Conservation (phyloP, 2,797 vertebrate species). For the Dermochelys coriacea region DNA sequence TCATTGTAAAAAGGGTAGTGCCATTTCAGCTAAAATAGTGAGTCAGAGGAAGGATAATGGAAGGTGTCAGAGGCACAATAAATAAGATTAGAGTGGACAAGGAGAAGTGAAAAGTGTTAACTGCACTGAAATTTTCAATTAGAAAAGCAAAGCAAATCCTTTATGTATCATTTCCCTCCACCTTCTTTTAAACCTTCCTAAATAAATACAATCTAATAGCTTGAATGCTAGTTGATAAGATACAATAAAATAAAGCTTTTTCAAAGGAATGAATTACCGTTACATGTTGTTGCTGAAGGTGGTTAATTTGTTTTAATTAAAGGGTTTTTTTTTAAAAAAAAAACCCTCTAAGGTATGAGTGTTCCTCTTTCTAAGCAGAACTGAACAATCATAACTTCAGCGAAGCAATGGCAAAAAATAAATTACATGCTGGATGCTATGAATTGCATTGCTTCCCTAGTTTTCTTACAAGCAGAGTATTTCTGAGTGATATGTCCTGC, state of each 20-base stretch:
- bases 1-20: constrained; percentile 64
- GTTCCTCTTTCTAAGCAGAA: not conserved
- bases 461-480: not conserved
- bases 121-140: constrained; percentile 67
- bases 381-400: not conserved
- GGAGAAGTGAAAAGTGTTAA: constrained; percentile 70
- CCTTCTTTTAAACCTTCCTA: constrained; percentile 39
- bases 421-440: not conserved
- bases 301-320: constrained; percentile 24
- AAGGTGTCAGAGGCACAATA: constrained; percentile 77
- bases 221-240: constrained; percentile 15
- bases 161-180: constrained; percentile 50
- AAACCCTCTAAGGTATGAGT: not conserved
- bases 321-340: not conserved
- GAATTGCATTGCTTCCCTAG: not conserved
- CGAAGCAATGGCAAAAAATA: constrained; percentile 1
- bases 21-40: constrained; percentile 72
- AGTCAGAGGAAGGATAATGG: constrained; percentile 70
- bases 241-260: constrained; percentile 25
- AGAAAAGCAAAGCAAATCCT: constrained; percentile 62
- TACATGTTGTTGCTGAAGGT: not conserved
- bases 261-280: not conserved
- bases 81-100: constrained; percentile 78
- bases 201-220: constrained; percentile 41
- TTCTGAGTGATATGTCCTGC: not conserved